Conservation (phyloP, 2,797 vertebrate genomes). For the Myotis vivesi region DNA sequence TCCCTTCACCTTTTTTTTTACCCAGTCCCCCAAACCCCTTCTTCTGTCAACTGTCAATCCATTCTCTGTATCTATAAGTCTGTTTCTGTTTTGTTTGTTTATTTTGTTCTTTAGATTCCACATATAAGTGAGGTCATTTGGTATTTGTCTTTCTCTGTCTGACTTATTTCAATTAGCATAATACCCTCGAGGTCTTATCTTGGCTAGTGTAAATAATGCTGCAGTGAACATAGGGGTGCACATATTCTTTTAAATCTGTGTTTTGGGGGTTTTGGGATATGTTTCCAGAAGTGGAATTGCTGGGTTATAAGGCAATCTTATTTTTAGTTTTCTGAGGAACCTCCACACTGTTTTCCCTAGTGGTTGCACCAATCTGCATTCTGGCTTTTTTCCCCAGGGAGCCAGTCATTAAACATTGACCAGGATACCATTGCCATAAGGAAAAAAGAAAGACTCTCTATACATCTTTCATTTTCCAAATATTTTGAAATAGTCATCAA, state of each 20-base stretch:
- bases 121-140: background rate
- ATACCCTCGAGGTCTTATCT: background rate
- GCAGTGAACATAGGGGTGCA: background rate
- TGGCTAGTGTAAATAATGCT: background rate
- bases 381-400: background rate
- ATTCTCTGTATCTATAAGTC: background rate
- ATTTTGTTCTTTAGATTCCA: background rate
- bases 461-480: conserved; percentile 14
- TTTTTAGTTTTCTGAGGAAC: background rate
- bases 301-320: background rate
- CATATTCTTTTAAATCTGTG: background rate
- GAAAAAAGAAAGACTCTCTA: background rate
- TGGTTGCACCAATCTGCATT: background rate
- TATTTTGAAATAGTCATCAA: background rate
- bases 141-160: background rate
- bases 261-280: background rate
- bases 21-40: background rate
- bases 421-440: background rate
- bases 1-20: background rate
- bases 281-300: background rate
- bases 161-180: background rate
- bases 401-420: background rate
- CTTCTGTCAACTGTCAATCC: background rate
- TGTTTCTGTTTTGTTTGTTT: background rate
- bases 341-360: background rate